Percentiles rank a stretch among this genome's conserved stretches.
Conservation (phyloP, 2,113 vertebrate species). For the Pogona vitticeps region DNA sequence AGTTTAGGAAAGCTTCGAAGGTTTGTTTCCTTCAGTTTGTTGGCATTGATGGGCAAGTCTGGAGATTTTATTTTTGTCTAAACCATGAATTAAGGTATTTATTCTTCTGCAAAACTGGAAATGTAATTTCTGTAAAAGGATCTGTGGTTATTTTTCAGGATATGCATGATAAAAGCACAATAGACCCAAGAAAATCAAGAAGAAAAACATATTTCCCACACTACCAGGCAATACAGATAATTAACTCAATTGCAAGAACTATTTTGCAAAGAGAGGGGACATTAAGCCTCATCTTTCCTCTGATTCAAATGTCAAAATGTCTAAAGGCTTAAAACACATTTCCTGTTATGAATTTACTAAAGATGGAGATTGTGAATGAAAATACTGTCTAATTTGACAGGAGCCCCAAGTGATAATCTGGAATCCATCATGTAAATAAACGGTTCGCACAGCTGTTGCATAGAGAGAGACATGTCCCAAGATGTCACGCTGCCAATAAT, state of each 20-base stretch:
- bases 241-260: not conserved
- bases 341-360: conserved; percentile 40
- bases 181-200: not conserved
- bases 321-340: conserved; percentile 40
- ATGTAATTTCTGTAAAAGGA: not conserved
- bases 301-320: conserved; percentile 12
- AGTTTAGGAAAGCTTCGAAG: not conserved
- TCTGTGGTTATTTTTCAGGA: not conserved
- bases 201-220: not conserved
- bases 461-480: conserved; percentile 63
- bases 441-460: conserved; percentile 68
- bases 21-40: not conserved
- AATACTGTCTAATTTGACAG: conserved; percentile 48
- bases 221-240: not conserved
- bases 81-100: not conserved
- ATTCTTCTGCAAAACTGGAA: not conserved
- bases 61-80: not conserved
- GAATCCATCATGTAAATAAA: conserved; percentile 67
- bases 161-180: not conserved
- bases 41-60: not conserved
- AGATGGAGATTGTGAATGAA: conserved; percentile 34
- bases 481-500: conserved; percentile 67
- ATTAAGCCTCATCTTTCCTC: not conserved
- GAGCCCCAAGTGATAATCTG: conserved; percentile 68
- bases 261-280: conserved; percentile 25